Evolutionary conservation across 2,113 vertebrate species (phyloP), one percentile per base, ranked within the genome.

Genomic region (Periophthalmodon schlosseri): DNA sequence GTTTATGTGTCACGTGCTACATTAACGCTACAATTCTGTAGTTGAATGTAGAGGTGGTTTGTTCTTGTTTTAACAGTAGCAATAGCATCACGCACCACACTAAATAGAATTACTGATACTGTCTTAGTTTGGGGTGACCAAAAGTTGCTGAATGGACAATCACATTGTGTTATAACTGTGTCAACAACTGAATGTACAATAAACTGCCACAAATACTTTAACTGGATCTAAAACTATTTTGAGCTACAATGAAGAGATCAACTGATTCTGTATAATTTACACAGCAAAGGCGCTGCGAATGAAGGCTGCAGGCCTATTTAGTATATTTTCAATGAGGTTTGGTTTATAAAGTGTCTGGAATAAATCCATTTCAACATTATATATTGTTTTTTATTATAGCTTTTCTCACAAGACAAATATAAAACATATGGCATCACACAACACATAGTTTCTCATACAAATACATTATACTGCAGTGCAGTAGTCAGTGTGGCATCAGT

Each of bases 321-420:
- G 87, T 84, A 67, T 78, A 67, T 64, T 81, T 50, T 74, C 56
- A 76, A 69, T 79, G 77, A 76, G 76, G 77, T 83, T 88, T 79
- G 52, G 70, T 90, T 84, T 84, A 79, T 79, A 44, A 10, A 80
- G 76, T 81, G 77, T 76, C 72, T 82, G 70, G 64, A 93, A 92
- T 90, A 93, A 88, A 92, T 57, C 72, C 61, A 86, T 87, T 85
- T 83, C 70, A 34, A 83, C 66, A 73, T 71, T 52, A 70, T 52
- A 69, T 78, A 71, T 28, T 28, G 1, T 28, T 28, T 28, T 82
- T 79, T 74, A 83, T 78, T 85, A 1, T 65, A 71, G 78, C 5
- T 20, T 33, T 23, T 57, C 52, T 72, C 56, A 10, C 34, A 74
- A 33, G 5, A 63, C 60, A 63, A 8, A n/a, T 60, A 78, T 56